Percentiles rank a stretch among this genome's conserved stretches.
Evolutionary conservation across 1,140 invertebrate species (phyloP).

Genomic region (Tetragnatha versicolor): DNA sequence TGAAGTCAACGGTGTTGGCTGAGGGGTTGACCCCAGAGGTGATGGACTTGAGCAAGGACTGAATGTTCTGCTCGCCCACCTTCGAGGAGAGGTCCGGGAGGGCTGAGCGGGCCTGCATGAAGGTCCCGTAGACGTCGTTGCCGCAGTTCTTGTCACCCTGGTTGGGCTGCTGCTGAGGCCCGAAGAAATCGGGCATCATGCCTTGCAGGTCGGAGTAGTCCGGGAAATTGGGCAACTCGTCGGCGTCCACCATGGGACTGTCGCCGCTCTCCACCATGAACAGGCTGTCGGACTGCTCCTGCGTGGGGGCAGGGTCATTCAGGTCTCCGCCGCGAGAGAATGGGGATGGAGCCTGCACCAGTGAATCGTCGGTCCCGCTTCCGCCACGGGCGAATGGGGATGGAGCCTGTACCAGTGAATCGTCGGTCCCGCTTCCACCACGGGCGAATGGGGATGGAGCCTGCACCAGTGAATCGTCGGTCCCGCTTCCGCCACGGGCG

Average conservation of each 20-base stretch:
- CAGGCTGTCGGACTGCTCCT: no score
- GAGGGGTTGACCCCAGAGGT: neutral
- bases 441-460: neutral
- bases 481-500: neutral
- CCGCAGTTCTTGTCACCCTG: neutral
- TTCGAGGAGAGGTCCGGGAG: neutral
- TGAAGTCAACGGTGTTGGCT: neutral
- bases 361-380: neutral
- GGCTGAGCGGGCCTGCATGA: neutral
- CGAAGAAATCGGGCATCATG: neutral
- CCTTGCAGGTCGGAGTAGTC: neutral
- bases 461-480: neutral
- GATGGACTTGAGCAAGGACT: neutral
- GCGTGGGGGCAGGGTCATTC: neutral
- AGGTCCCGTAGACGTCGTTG: neutral
- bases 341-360: neutral
- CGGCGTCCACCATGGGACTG: no score
- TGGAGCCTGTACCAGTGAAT: neutral
- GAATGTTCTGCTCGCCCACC: neutral
- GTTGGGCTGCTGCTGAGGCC: neutral
- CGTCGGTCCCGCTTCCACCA: neutral
- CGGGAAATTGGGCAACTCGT: neutral
- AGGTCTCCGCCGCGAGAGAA: neutral
- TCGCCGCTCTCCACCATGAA: no score
- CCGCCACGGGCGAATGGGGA: neutral